Evolutionary conservation across 2,113 vertebrate species (phyloP).

Genomic region (Calidris pugnax): DNA sequence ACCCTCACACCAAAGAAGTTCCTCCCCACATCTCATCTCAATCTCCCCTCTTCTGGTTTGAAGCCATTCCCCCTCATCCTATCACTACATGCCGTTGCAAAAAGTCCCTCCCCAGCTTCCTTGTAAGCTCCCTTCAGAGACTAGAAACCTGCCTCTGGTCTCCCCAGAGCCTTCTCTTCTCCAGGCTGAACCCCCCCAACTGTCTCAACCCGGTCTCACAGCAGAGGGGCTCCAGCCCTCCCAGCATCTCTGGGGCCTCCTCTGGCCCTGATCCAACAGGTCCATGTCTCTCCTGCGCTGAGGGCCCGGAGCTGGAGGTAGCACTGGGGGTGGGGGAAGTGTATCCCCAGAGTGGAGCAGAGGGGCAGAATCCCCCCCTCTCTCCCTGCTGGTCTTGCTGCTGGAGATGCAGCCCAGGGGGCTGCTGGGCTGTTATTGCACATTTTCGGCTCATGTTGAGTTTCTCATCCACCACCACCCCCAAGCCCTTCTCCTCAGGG

Average conservation of each 20-base stretch:
- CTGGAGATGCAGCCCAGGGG: not conserved
- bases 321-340: too few relatives aligned
- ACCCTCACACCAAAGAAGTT: not conserved
- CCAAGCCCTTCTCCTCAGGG: not conserved
- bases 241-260: not conserved
- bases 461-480: not conserved
- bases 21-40: not conserved
- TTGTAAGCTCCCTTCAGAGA: not conserved
- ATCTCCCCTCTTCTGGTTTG: not conserved
- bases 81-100: not conserved
- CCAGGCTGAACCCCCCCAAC: not conserved
- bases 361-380: not conserved
- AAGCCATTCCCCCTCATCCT: not conserved
- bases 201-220: not conserved
- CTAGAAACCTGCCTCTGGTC: not conserved
- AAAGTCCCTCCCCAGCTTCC: not conserved
- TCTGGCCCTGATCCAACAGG: not conserved
- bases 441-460: not conserved
- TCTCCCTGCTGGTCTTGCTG: not conserved
- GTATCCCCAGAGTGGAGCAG: not conserved
- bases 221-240: not conserved
- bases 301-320: not conserved
- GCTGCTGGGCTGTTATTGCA: not conserved
- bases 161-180: not conserved
- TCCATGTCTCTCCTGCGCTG: not conserved